Conservation (phyloP, 2,888 invertebrate genomes). For the Tolmerus cingulatus region DNA sequence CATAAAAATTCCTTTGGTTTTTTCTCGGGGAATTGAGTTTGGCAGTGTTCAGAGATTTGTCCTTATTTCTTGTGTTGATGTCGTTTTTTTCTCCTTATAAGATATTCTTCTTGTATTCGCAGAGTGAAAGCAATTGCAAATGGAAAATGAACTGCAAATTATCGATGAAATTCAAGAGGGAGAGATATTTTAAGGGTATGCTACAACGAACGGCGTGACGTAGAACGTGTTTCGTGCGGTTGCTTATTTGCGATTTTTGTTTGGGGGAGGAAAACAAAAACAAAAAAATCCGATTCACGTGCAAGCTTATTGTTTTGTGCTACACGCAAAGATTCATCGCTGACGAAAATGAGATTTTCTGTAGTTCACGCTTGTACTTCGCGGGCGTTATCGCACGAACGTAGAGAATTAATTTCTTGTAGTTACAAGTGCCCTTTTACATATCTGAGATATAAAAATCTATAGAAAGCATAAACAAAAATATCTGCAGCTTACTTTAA, state of each 20-base stretch:
- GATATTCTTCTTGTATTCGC: background rate
- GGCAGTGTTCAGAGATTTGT: conserved; percentile 21
- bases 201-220: background rate
- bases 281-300: background rate
- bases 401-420: background rate
- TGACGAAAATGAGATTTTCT: background rate
- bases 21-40: background rate
- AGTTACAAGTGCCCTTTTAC: background rate
- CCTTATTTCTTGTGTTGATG: background rate
- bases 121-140: background rate
- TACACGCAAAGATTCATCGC: background rate
- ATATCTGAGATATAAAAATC: background rate
- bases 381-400: background rate
- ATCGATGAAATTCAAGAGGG: background rate
- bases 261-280: background rate
- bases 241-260: background rate
- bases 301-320: background rate
- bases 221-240: background rate
- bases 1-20: conserved; percentile 2
- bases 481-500: background rate
- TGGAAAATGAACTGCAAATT: background rate
- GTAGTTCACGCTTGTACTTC: background rate
- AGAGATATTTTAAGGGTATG: background rate
- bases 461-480: background rate
- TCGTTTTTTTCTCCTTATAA: background rate